Conservation (phyloP, 2,797 vertebrate genomes). For the Varecia variegata region DNA sequence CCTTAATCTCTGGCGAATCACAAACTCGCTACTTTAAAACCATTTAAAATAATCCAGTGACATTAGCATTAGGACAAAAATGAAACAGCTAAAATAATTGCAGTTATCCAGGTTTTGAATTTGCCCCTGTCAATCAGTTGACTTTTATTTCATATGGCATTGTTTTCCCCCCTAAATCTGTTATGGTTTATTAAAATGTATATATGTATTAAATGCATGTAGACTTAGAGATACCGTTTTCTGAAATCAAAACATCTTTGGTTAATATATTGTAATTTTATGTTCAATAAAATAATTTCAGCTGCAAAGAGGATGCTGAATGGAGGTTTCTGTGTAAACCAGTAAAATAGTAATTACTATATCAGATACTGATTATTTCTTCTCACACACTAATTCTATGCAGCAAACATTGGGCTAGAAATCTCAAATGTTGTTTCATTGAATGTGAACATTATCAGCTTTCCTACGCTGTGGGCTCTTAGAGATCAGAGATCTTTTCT, state of each 20-base stretch:
- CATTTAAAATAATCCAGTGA: not conserved
- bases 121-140: not conserved
- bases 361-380: not conserved
- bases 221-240: not conserved
- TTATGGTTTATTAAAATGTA: not conserved
- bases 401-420: not conserved
- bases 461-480: fast-evolving
- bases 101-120: not conserved
- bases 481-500: not conserved
- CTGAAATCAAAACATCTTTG: not conserved
- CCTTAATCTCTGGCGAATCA: constrained; percentile 73
- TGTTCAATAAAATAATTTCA: constrained; percentile 20
- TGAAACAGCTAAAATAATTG: not conserved
- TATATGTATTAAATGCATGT: too few relatives aligned
- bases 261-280: not conserved
- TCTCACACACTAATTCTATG: not conserved
- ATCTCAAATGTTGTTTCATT: not conserved
- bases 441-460: not conserved
- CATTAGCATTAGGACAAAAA: not conserved
- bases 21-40: constrained; percentile 1
- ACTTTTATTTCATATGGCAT: constrained; percentile 13
- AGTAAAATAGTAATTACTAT: not conserved
- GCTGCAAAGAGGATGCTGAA: not conserved
- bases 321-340: not conserved
- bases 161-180: not conserved